These are phyloP conservation scores for Parus major DNA, from an alignment of 2,113 vertebrate genomes.

Conservation along the genomic window DNA sequence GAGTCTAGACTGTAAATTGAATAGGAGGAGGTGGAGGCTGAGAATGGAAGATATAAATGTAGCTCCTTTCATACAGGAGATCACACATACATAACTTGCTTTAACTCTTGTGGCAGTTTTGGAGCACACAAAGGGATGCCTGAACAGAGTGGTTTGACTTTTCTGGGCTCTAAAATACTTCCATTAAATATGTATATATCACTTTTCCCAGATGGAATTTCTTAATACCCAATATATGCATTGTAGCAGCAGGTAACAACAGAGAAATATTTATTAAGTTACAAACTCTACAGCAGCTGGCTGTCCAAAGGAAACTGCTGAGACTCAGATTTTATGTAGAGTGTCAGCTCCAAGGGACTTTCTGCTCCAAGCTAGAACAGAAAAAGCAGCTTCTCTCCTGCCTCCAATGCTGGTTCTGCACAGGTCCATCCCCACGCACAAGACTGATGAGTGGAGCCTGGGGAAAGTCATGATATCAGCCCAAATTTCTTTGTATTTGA, in stretches of 20 bases:
- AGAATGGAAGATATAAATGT: background rate
- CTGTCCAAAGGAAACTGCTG: background rate
- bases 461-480: background rate
- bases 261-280: background rate
- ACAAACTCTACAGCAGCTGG: background rate
- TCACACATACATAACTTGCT: background rate
- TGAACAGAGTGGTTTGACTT: background rate
- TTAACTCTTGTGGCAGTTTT: background rate
- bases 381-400: background rate
- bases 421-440: background rate
- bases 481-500: background rate
- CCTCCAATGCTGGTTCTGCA: background rate
- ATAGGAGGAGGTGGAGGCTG: constrained; percentile 24
- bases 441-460: background rate
- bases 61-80: background rate
- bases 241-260: background rate
- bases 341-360: background rate
- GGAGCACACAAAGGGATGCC: background rate
- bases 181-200: background rate
- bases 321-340: background rate
- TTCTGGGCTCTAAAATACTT: background rate
- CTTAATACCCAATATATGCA: background rate
- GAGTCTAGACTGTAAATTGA: constrained; percentile 54
- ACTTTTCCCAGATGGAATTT: background rate
- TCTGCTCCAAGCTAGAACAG: background rate